A percentile compares a stretch with the other conserved stretches of the same genome.
phyloP scores from a whole-genome alignment of 1,140 invertebrate genomes.

The Bombus sylvicola region DNA sequence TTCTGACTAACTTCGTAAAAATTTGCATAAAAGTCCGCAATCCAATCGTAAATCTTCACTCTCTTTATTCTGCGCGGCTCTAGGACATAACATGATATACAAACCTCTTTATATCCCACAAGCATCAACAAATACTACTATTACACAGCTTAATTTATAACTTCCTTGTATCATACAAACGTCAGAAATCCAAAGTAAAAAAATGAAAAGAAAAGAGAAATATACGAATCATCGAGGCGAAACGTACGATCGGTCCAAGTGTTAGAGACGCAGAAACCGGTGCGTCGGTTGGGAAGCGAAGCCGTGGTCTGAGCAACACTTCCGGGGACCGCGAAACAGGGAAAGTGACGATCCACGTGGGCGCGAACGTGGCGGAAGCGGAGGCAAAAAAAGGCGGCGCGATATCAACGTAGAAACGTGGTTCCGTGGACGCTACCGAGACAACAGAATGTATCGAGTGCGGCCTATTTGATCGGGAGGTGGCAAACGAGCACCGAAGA shows the following conservation, averaged over 20 bases:
- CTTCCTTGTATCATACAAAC: too few relatives aligned
- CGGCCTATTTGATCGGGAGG: slow-evolving; percentile 33
- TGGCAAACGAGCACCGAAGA: slow-evolving; percentile 7
- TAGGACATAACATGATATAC: too few relatives aligned
- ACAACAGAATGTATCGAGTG: slow-evolving; percentile 34
- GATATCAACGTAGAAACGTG: slow-evolving; percentile 16
- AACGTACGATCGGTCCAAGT: background rate
- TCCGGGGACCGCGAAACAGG: slow-evolving; percentile 36
- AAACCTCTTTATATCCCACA: too few relatives aligned
- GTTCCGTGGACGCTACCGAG: slow-evolving; percentile 16
- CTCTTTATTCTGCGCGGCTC: too few relatives aligned
- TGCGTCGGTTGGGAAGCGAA: background rate
- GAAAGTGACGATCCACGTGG: slow-evolving; percentile 54
- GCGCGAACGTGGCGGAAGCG: background rate
- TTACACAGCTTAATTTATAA: too few relatives aligned
- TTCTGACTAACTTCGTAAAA: too few relatives aligned
- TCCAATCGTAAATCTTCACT: too few relatives aligned
- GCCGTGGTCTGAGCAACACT: background rate
- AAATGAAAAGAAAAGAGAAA: background rate
- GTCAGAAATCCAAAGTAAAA: background rate
- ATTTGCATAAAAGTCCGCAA: too few relatives aligned
- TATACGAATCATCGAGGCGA: background rate
- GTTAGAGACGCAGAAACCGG: background rate
- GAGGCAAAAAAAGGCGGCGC: slow-evolving; percentile 32
- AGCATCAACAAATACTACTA: too few relatives aligned